Conservation (phyloP, 2,797 vertebrate species). For the Cetoscarus ocellatus region DNA sequence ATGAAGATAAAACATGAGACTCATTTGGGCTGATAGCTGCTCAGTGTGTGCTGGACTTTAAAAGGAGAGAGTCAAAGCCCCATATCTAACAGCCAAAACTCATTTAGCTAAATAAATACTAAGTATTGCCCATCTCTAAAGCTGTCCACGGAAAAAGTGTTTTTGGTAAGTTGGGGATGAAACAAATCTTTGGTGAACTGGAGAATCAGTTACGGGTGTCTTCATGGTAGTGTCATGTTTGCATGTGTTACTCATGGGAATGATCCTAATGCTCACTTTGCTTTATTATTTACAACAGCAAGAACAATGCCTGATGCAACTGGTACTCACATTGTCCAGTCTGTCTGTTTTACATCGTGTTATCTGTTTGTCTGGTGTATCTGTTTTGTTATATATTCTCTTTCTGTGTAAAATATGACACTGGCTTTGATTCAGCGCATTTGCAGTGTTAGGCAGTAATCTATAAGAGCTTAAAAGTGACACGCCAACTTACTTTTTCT, state of each 20-base stretch:
- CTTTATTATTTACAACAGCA: constrained; percentile 46
- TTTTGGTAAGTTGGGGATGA: constrained; percentile 33
- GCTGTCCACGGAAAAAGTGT: no score
- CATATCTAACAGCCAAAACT: neutral
- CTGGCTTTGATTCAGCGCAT: constrained; percentile 54
- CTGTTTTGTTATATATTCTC: constrained; percentile 30
- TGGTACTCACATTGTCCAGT: constrained; percentile 55
- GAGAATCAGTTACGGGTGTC: constrained; percentile 14
- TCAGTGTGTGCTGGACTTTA: neutral
- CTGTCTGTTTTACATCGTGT: constrained; percentile 41
- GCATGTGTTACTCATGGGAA: constrained; percentile 51
- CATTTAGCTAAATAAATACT: no score
- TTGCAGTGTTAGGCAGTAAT: constrained; percentile 3
- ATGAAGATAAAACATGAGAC: neutral
- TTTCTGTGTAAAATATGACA: constrained; percentile 57
- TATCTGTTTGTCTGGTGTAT: constrained; percentile 43
- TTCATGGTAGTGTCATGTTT: constrained; percentile 19
- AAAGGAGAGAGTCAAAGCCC: neutral
- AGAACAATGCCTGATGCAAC: constrained; percentile 49
- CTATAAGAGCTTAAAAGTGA: neutral
- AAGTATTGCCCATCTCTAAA: no score
- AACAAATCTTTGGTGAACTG: neutral
- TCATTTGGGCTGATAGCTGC: neutral
- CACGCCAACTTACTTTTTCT: no score
- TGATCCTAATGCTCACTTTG: constrained; percentile 37